phyloP scores from a whole-genome alignment of 2,113 vertebrate species.

The Opisthocomus hoazin region DNA sequence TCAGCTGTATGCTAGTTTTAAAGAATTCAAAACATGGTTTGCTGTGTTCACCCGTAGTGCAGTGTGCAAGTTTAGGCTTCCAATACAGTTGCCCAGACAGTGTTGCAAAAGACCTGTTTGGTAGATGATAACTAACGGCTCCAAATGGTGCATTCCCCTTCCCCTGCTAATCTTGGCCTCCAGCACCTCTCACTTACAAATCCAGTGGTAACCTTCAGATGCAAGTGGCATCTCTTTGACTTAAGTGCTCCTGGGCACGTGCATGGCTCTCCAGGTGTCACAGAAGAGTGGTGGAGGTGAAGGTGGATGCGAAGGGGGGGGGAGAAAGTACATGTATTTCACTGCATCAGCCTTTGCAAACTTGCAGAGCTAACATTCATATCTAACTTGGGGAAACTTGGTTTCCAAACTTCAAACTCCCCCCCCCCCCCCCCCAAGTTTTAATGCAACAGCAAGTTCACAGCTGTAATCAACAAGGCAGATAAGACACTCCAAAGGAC shows the following conservation, averaged over 20 bases:
- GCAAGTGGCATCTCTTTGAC: neutral
- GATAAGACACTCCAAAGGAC: neutral
- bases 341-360: neutral
- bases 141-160: neutral
- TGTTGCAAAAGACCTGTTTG: neutral
- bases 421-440: neutral
- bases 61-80: neutral
- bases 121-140: neutral
- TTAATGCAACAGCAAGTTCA: neutral
- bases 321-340: neutral
- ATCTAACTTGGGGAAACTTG: neutral
- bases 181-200: neutral
- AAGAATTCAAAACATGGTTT: neutral
- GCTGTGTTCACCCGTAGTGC: neutral
- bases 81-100: neutral
- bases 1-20: neutral
- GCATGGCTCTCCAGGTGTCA: accelerated
- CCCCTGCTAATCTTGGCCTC: neutral
- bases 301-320: neutral
- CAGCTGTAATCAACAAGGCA: neutral
- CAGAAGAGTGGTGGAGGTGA: neutral
- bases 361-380: neutral
- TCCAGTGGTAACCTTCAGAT: neutral
- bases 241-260: neutral
- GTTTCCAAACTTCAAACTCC: neutral